Evolutionary conservation across 2,113 vertebrate species (phyloP).

Genomic region (Dasyprocta punctata): DNA sequence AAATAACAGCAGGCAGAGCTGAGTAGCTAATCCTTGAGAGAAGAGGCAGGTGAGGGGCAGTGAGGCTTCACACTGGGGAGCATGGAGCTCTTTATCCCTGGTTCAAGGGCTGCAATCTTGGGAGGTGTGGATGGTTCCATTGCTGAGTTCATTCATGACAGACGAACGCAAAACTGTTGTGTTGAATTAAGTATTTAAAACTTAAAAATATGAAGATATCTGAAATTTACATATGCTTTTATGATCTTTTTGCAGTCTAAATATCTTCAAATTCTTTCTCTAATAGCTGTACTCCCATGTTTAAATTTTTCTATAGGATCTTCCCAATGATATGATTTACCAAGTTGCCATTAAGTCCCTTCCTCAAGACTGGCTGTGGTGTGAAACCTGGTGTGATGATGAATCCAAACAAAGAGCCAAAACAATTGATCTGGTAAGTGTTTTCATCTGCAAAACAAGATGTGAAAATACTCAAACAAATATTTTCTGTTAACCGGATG

Average conservation of each 20-base stretch:
- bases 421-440: slow-evolving; percentile 96
- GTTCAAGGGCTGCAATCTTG: not conserved
- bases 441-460: too few species aligned
- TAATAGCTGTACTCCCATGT: not conserved
- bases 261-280: not conserved
- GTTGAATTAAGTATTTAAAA: not conserved
- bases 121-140: not conserved
- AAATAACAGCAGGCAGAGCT: not conserved
- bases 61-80: rapidly evolving
- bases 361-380: slow-evolving; percentile 99
- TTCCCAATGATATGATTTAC: slow-evolving; percentile 99
- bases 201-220: not conserved
- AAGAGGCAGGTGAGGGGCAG: not conserved
- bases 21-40: not conserved
- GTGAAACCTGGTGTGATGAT: slow-evolving; percentile 99
- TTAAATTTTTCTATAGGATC: slow-evolving; percentile 88
- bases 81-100: too few species aligned
- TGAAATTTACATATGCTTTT: not conserved
- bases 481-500: not conserved
- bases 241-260: not conserved
- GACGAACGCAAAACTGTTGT: not conserved
- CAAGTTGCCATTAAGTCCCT: slow-evolving; percentile 98
- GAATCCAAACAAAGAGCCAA: slow-evolving; percentile 94
- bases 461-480: not conserved
- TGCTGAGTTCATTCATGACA: not conserved